Evolutionary conservation across 2,113 vertebrate genomes (phyloP).

Genomic region (Galemys pyrenaicus): DNA sequence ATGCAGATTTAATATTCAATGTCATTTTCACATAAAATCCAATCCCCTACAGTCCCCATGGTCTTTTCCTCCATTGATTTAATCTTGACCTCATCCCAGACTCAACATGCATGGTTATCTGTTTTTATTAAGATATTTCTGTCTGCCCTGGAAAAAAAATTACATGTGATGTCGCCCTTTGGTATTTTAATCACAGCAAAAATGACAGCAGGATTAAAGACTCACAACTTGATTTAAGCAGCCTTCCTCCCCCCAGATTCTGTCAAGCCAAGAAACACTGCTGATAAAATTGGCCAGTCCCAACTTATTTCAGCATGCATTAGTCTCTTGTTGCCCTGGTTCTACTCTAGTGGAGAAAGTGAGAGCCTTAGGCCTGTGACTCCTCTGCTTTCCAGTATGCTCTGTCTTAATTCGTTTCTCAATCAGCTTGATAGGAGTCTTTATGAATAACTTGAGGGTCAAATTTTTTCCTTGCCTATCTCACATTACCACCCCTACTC

Average conservation of each 20-base stretch:
- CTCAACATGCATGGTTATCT: neutral
- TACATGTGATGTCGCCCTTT: neutral
- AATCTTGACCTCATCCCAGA: slow-evolving; percentile 11
- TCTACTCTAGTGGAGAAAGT: neutral
- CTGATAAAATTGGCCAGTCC: too few species aligned
- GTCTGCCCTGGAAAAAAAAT: slow-evolving; percentile 38
- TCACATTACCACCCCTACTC: neutral
- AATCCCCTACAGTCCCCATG: neutral
- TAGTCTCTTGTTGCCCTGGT: neutral
- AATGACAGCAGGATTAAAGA: slow-evolving; percentile 5
- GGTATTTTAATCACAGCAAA: slow-evolving; percentile 66
- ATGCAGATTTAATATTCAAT: neutral
- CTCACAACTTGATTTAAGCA: slow-evolving; percentile 48
- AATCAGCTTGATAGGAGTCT: neutral
- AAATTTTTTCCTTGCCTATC: neutral
- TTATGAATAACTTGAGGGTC: neutral
- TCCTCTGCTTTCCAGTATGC: neutral
- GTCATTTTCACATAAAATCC: slow-evolving; percentile 27
- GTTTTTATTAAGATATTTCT: slow-evolving; percentile 44
- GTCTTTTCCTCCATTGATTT: neutral
- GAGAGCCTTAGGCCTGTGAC: neutral
- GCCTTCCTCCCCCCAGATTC: neutral
- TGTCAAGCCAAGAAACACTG: too few species aligned
- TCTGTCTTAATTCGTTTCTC: neutral
- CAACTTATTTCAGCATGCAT: neutral